Base-by-base conservation (phyloP, 2,113 vertebrate species). In the Geococcyx californianus region DNA sequence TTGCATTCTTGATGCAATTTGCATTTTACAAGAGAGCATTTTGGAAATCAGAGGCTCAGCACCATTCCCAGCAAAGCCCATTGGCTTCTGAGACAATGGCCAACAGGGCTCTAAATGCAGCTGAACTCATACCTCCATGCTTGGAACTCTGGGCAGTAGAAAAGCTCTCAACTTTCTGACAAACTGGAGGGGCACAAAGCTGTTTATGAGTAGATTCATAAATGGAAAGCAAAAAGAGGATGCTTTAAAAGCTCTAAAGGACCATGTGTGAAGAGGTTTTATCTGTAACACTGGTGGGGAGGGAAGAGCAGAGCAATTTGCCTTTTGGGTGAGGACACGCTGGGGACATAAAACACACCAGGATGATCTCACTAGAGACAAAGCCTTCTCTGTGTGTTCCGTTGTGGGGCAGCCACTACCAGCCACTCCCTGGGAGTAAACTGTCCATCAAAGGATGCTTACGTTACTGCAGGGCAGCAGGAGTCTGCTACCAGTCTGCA, bases 1-100 rank as follows among this genome's bases (percentile, higher is more conserved):
- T 28, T 11, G 6, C 7, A 0, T 38, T 67, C 16, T 6, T 21
- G 2, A 6, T 28, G 6, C 2, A 2, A 56, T 5, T 45, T 11
- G 33, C 4, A 0, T 20, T 5, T 36, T 14, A 14, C 11, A 18
- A 33, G 73, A 49, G 20, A 11, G 36, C 3, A 2, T 34, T 19
- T 40, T 25, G 38, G 51, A 14, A 40, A 25, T 3, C 0, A 7
- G 67, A 31, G 9, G 14, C 21, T 40, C 25, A 8, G 3, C 0
- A 1, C 16, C 1, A 0, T 34, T 54, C 38, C 29, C 60, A 60
- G 28, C 10, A 16, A 34, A 36, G 64, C 5, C 64, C 40, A 1
- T 10, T 15, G 40, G 33, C n/a, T n/a, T 52, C 38, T 13, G 40
- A 40, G 14, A 6, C 0, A 1, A 4, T 6, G 29, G 23, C 6